Conservation (phyloP, 2,888 invertebrate species). For the Lottia gigantea region DNA sequence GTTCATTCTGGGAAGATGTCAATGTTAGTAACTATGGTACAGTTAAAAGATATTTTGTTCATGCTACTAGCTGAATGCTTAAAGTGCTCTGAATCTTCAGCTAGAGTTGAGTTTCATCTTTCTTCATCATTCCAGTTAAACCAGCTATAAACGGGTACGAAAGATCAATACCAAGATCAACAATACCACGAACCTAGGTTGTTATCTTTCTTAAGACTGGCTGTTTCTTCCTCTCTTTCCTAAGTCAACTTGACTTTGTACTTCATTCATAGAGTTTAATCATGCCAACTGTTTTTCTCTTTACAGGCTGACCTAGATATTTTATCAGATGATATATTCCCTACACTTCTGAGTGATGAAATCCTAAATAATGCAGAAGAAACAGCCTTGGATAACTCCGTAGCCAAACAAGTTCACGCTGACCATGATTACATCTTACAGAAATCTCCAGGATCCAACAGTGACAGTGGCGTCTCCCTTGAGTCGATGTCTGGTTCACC, state of each 20-base stretch:
- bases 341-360: constrained; percentile 23
- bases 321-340: constrained; percentile 32
- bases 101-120: too few relatives aligned
- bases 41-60: too few relatives aligned
- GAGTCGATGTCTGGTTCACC: constrained; percentile 46
- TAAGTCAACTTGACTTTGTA: too few relatives aligned
- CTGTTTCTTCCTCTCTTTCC: too few relatives aligned
- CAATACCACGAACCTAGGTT: too few relatives aligned
- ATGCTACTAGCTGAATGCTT: too few relatives aligned
- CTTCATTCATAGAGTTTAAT: too few relatives aligned
- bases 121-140: too few relatives aligned
- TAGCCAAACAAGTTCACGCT: constrained; percentile 29
- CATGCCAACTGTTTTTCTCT: constrained; percentile 9
- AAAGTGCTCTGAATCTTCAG: too few relatives aligned
- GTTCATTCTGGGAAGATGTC: constrained; percentile 23
- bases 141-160: too few relatives aligned
- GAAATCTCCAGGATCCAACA: constrained; percentile 49
- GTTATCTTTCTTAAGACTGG: too few relatives aligned
- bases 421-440: constrained; percentile 56
- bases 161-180: too few relatives aligned
- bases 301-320: constrained; percentile 48
- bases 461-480: constrained; percentile 58
- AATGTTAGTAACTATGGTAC: constrained; percentile 13
- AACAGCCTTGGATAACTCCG: constrained; percentile 9
- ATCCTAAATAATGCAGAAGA: constrained; percentile 14